A percentile compares a stretch with the other conserved stretches of the same genome.
These are phyloP conservation scores for Parambassis ranga DNA, from an alignment of 2,797 vertebrate species.

Conservation along the genomic window DNA sequence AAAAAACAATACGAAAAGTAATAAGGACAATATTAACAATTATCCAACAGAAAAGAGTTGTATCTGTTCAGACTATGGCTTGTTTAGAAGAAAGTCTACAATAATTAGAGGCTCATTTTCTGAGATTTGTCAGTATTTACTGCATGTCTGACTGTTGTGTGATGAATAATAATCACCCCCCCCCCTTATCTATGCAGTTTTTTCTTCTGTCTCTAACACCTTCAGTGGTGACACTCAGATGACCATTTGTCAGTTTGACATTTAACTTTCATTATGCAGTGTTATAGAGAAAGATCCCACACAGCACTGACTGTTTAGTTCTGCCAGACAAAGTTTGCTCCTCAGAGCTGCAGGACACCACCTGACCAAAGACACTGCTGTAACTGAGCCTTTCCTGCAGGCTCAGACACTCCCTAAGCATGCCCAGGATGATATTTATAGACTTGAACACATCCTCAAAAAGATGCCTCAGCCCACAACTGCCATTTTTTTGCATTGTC, in stretches of 20 bases:
- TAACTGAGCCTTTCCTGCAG: constrained; percentile 40
- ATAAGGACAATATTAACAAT: constrained; percentile 22
- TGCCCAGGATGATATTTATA: constrained; percentile 61
- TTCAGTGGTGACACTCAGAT: constrained; percentile 12
- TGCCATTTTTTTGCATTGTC: constrained; percentile 43
- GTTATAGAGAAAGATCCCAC: constrained; percentile 13
- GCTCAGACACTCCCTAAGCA: constrained; percentile 10
- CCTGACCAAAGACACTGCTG: constrained; percentile 34
- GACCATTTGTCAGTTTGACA: constrained; percentile 47
- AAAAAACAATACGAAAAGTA: constrained; percentile 19
- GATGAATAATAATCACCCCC: constrained; percentile 41
- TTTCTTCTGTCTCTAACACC: background rate
- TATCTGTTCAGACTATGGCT: constrained; percentile 44
- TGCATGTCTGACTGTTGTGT: constrained; percentile 36
- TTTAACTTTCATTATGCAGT: constrained; percentile 47
- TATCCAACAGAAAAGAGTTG: constrained; percentile 20
- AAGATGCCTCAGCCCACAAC: constrained; percentile 21
- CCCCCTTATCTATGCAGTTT: background rate
- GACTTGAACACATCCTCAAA: constrained; percentile 54
- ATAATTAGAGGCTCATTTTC: constrained; percentile 17
- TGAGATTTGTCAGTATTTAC: constrained; percentile 28
- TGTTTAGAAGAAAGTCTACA: constrained; percentile 34
- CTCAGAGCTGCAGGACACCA: constrained; percentile 12
- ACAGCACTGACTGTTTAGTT: constrained; percentile 22
- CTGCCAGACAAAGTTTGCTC: constrained; percentile 35